Conservation (phyloP, 2,113 vertebrate species). For the Paraplagusia blochii region DNA sequence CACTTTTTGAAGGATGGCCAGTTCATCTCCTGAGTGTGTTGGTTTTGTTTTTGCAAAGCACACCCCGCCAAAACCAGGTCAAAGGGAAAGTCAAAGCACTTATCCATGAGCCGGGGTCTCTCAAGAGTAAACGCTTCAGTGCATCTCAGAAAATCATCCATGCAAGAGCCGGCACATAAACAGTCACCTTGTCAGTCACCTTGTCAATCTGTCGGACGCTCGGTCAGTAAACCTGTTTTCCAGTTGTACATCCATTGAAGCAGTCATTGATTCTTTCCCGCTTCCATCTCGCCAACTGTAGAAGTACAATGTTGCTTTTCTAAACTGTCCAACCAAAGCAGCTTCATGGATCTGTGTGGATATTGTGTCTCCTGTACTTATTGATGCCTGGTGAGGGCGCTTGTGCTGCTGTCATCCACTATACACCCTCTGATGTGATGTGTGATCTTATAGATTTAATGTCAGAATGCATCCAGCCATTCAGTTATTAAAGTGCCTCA, state of each 20-base stretch:
- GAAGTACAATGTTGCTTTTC: neutral
- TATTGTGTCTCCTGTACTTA: constrained; percentile 37
- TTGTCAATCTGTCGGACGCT: constrained; percentile 45
- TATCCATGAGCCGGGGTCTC: constrained; percentile 4
- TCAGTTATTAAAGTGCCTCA: no score
- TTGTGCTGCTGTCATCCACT: neutral
- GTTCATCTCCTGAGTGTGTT: no score
- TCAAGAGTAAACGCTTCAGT: constrained; percentile 30
- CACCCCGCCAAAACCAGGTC: constrained; percentile 39
- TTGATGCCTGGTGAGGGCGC: constrained; percentile 21
- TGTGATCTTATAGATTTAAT: no score
- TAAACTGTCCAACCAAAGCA: neutral
- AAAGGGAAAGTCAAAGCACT: constrained; percentile 30
- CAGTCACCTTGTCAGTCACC: constrained; percentile 55
- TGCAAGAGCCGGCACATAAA: constrained; percentile 44
- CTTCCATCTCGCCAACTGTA: neutral
- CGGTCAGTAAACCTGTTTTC: constrained; percentile 14
- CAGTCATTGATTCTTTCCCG: neutral
- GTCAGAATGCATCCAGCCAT: no score
- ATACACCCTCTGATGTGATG: neutral
- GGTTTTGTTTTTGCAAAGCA: constrained; percentile 16
- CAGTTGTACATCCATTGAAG: constrained; percentile 11
- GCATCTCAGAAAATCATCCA: constrained; percentile 35
- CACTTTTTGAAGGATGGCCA: no score
- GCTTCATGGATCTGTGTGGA: constrained; percentile 24